phyloP scores from a whole-genome alignment of 1,140 invertebrate species.

The Chionoecetes opilio region DNA sequence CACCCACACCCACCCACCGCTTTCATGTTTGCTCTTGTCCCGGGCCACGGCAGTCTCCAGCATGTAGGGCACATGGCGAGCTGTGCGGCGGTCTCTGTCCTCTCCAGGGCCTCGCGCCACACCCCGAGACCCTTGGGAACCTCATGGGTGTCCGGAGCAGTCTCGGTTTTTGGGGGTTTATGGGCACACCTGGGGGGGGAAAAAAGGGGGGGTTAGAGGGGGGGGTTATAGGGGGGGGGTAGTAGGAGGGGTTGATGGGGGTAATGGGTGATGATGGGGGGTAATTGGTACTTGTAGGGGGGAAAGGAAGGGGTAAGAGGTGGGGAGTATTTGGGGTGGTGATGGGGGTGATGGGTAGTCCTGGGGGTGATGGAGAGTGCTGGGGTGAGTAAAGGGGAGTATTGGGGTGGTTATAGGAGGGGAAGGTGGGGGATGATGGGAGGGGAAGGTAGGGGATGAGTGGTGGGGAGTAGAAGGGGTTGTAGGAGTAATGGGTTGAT shows the following conservation, averaged over 20 bases:
- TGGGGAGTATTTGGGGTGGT: too few species aligned
- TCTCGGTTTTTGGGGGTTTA: conserved; percentile 72
- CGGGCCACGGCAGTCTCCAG: conserved; percentile 96
- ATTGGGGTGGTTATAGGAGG: too few species aligned
- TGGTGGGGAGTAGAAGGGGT: too few species aligned
- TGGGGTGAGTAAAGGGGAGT: too few species aligned
- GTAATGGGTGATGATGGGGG: not conserved
- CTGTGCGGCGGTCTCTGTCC: conserved; percentile 93
- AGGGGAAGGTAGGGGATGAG: not conserved
- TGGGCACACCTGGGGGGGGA: conserved; percentile 52
- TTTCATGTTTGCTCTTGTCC: conserved; percentile 99
- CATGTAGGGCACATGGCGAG: conserved; percentile 95
- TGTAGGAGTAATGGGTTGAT: too few species aligned
- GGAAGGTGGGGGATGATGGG: too few species aligned
- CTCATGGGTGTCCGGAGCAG: conserved; percentile 57
- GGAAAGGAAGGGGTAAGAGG: not conserved
- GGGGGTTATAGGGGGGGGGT: not conserved
- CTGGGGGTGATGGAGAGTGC: too few species aligned
- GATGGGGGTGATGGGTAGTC: too few species aligned
- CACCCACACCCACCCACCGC: conserved; percentile 89
- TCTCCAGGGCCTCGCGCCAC: conserved; percentile 94
- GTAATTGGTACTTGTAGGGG: not conserved
- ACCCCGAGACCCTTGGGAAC: conserved; percentile 87
- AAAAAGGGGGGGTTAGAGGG: not conserved
- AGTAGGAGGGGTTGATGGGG: not conserved